These are phyloP conservation scores for Drosophila arizonae DNA, from an alignment of 1,140 invertebrate species.

Conservation along the genomic window DNA sequence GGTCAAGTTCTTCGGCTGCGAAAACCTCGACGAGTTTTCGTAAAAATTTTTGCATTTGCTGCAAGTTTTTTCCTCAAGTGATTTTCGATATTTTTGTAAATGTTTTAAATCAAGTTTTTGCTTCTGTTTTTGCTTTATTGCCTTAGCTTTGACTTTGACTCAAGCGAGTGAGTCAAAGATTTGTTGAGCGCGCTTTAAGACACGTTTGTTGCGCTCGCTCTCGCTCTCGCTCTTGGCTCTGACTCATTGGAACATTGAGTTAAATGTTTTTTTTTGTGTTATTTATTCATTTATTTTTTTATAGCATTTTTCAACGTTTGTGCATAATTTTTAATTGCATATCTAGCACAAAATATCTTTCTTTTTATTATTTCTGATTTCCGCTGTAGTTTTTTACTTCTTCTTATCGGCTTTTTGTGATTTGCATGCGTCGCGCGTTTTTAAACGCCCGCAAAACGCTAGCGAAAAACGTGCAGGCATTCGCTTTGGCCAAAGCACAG, in stretches of 20 bases:
- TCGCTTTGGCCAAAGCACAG: constrained; percentile 28
- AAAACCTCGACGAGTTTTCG: constrained; percentile 23
- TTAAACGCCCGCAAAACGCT: constrained; percentile 44
- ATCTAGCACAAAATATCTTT: constrained; percentile 29
- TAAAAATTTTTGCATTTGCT: background rate
- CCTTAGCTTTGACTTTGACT: background rate
- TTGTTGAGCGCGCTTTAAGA: background rate
- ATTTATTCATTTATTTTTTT: background rate
- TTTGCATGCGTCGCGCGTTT: constrained; percentile 43
- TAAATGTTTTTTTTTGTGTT: background rate
- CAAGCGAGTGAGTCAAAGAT: background rate
- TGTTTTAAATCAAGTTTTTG: constrained; percentile 15
- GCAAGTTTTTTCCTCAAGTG: constrained; percentile 20
- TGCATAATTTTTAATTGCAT: constrained; percentile 38
- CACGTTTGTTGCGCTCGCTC: constrained; percentile 16
- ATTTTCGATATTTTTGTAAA: constrained; percentile 64
- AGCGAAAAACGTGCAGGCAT: constrained; percentile 63
- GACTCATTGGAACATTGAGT: constrained; percentile 17
- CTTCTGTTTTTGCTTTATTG: background rate
- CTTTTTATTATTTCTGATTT: constrained; percentile 5
- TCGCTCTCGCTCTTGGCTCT: background rate
- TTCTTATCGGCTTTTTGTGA: background rate
- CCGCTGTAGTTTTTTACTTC: background rate
- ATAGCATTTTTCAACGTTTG: constrained; percentile 23
- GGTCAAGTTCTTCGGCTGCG: constrained; percentile 3